Evolutionary conservation across 2,113 vertebrate species (phyloP).

Genomic region (Elaphurus davidianus): DNA sequence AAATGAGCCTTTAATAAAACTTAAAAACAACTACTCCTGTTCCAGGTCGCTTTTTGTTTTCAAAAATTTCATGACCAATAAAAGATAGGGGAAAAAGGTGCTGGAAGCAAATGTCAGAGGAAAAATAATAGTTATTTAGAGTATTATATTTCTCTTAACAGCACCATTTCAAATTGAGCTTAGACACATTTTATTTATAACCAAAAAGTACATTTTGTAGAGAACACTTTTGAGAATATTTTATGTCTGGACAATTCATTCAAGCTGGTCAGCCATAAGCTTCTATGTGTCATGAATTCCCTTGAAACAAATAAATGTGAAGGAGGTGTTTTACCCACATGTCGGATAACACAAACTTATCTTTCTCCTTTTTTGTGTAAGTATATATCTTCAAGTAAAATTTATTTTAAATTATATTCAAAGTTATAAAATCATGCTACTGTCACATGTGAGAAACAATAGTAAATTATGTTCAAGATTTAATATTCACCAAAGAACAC

Average conservation of each 20-base stretch:
- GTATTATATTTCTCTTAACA: not conserved
- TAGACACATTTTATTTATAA: not conserved
- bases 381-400: not conserved
- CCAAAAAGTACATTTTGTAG: not conserved
- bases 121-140: not conserved
- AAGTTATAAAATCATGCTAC: not conserved
- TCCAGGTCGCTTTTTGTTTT: not conserved
- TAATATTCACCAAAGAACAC: slow-evolving; percentile 43
- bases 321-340: not conserved
- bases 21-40: slow-evolving; percentile 32
- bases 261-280: not conserved
- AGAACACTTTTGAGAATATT: not conserved
- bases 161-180: not conserved
- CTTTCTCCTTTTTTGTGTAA: not conserved
- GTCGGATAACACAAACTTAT: not conserved
- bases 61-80: not conserved
- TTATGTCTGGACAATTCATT: not conserved
- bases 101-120: not conserved
- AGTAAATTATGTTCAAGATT: slow-evolving; percentile 55
- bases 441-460: not conserved
- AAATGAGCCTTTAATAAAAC: slow-evolving; percentile 52
- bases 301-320: not conserved
- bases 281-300: not conserved
- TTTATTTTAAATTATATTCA: not conserved
- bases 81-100: not conserved